These are phyloP conservation scores for Subanguina moxae DNA, from an alignment of 1,140 invertebrate genomes.

Conservation along the genomic window DNA sequence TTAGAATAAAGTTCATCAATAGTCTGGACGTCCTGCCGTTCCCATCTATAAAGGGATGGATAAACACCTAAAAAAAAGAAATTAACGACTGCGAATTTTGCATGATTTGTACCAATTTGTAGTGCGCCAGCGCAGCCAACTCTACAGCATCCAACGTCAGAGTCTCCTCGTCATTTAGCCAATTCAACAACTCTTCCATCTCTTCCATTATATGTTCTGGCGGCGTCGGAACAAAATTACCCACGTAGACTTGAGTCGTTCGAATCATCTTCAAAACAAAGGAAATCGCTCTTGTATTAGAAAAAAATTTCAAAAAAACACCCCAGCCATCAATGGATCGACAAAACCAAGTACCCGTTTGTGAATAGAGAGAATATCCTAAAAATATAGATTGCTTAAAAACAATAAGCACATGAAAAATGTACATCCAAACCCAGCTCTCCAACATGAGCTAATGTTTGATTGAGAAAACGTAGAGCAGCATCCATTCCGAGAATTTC, in stretches of 20 bases:
- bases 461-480: constrained; percentile 90
- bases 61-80: constrained; percentile 42
- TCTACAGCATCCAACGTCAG: constrained; percentile 79
- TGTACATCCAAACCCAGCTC: constrained; percentile 43
- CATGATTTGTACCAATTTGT: constrained; percentile 73
- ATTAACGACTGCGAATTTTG: constrained; percentile 1
- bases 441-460: constrained; percentile 69
- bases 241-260: constrained; percentile 45
- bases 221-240: constrained; percentile 49
- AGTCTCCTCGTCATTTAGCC: constrained; percentile 80
- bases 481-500: constrained; percentile 88
- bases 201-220: constrained; percentile 76
- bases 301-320: constrained; percentile 41
- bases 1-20: constrained; percentile 92
- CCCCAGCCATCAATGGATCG: constrained; percentile 62
- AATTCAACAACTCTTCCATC: constrained; percentile 81
- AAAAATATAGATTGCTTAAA: constrained; percentile 41
- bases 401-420: neutral
- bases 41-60: constrained; percentile 63
- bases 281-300: constrained; percentile 57
- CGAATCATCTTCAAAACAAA: constrained; percentile 15
- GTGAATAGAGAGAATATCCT: constrained; percentile 88
- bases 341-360: constrained; percentile 85
- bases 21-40: constrained; percentile 89
- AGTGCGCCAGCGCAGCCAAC: constrained; percentile 87